A percentile compares a stretch with the other conserved stretches of the same genome.
These are phyloP conservation scores for Oscheius sp. DNA, from an alignment of 2,888 invertebrate species.

Conservation along the genomic window DNA sequence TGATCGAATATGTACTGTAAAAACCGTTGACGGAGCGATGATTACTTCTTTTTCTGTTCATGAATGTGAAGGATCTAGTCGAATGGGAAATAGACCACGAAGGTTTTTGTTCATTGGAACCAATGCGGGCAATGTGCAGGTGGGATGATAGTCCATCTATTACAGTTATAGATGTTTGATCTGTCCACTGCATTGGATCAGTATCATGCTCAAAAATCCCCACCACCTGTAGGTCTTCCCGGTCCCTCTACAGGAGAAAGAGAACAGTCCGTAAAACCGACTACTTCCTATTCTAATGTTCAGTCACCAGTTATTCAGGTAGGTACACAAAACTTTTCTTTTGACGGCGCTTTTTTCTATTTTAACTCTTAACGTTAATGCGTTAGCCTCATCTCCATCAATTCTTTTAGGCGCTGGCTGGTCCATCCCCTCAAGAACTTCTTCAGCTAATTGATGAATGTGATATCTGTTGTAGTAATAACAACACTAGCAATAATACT, in stretches of 20 bases:
- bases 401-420: conserved; percentile 46
- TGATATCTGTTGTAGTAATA: conserved; percentile 77
- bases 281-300: background rate
- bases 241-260: background rate
- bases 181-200: conserved; percentile 91
- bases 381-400: too few species aligned
- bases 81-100: conserved; percentile 87
- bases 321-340: background rate
- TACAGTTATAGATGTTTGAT: conserved; percentile 86
- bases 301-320: conserved; percentile 27
- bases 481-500: background rate
- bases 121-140: conserved; percentile 87
- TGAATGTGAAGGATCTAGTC: conserved; percentile 93
- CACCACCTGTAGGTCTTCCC: conserved; percentile 30
- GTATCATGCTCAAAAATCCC: conserved; percentile 9
- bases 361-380: too few species aligned
- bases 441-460: conserved; percentile 90
- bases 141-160: too few species aligned
- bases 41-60: conserved; percentile 95
- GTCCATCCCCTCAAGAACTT: conserved; percentile 90
- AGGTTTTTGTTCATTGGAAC: conserved; percentile 91
- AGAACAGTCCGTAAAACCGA: background rate
- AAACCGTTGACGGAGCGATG: conserved; percentile 89
- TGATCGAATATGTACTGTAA: conserved; percentile 91
- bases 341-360: background rate